Evolutionary conservation across 1,140 invertebrate genomes (phyloP).

Genomic region (Scaptomyza montana): DNA sequence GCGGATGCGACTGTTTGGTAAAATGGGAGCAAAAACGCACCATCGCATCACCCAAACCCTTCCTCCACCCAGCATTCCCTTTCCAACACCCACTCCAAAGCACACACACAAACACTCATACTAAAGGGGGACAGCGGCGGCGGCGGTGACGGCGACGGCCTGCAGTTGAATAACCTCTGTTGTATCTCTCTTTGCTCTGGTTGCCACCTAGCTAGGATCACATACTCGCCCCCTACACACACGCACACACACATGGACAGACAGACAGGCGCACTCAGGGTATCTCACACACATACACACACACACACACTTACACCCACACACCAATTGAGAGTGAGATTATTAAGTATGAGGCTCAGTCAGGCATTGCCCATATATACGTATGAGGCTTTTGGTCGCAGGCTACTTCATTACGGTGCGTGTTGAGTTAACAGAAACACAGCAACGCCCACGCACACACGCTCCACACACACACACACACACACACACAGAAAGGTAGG

Average conservation of each 20-base stretch:
- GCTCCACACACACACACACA: background rate
- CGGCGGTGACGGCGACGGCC: conserved; percentile 16
- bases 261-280: too few species aligned
- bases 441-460: conserved; percentile 25
- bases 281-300: background rate
- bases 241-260: background rate
- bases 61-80: conserved; percentile 1
- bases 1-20: conserved; percentile 74
- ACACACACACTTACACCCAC: conserved; percentile 17
- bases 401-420: conserved; percentile 80
- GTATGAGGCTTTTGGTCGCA: conserved; percentile 52
- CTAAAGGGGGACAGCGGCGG: background rate
- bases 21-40: conserved; percentile 78
- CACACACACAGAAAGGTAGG: conserved; percentile 33
- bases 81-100: too few species aligned
- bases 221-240: background rate
- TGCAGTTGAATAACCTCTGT: conserved; percentile 77
- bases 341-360: conserved; percentile 78
- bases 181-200: conserved; percentile 28
- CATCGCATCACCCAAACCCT: conserved; percentile 52
- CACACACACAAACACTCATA: background rate
- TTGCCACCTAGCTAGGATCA: conserved; percentile 51
- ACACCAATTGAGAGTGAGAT: conserved; percentile 38
- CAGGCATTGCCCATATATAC: conserved; percentile 71
- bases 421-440: conserved; percentile 62